Base-by-base conservation (phyloP, 92 coral and sea anemone species). In the Hydrozoanthus gracilis region DNA sequence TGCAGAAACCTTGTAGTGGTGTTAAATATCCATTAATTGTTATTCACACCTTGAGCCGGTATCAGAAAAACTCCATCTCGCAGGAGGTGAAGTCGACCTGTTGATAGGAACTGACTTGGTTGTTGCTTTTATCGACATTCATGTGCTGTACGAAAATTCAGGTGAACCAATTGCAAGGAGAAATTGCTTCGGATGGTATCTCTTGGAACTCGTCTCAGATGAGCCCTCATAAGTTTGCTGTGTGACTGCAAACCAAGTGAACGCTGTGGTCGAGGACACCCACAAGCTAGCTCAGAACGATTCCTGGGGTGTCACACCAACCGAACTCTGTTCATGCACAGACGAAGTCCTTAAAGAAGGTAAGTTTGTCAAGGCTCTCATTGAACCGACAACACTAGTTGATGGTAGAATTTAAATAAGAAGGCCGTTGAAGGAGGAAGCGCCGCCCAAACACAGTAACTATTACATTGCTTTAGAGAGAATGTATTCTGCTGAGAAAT, bases 281-380 rank as follows among this genome's bases (percentile, higher is more conserved):
- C 86, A 77, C 55, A 92, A 82, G 45, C 91, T 91, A 7, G 64
- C 91, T 39, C 83, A 65, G 54, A 90, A 90, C 88, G 95, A 89
- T 71, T 73, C 51, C 35, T 76, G 92, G 13, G 94, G 98, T 35
- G 98, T 92, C 3, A 90, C 67, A 56, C 98, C 91, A 9, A 92
- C 95, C 4, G 78, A 92, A 79, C 93, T 94, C 12, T 94, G 98
- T 73, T 86, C 95, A 47, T 94, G 98, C 84, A 92, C 49, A 6
- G 93, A 94, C 39, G 73, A 71, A 27, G 84, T 73, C n/a, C 16
- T 94, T 7, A 79, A 82, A 13, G 89, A 91, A 82, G 91, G 69
- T 82, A 91, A 76, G 83, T 91, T 93, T 80, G 77, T 92, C 48
- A 92, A 88, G 79, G 89, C 95, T 16, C 88, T 92, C 55, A 78